Evolutionary conservation across 2,888 invertebrate species (phyloP).

Genomic region (Coenonympha arcania): DNA sequence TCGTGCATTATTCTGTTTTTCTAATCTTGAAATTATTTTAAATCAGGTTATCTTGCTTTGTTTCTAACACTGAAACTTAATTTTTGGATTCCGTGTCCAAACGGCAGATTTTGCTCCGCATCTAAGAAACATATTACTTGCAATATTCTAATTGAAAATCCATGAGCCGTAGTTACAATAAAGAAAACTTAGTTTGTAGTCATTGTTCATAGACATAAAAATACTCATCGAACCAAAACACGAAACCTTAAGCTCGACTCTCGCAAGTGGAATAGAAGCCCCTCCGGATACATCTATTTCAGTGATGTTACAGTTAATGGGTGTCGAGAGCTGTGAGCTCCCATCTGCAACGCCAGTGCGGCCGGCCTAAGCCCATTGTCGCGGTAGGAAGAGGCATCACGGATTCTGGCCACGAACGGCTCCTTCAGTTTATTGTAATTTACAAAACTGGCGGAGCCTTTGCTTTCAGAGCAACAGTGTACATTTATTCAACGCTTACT

Average conservation of each 20-base stretch:
- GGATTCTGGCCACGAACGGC: constrained; percentile 63
- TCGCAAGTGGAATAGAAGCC: not conserved
- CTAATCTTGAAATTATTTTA: no score
- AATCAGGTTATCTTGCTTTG: no score
- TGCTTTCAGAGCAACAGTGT: constrained; percentile 54
- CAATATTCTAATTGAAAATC: no score
- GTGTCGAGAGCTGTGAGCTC: constrained; percentile 43
- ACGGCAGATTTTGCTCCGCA: no score
- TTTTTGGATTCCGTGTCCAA: no score
- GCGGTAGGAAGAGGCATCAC: constrained; percentile 48
- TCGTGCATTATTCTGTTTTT: no score
- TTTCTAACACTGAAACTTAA: no score
- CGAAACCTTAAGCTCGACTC: not conserved
- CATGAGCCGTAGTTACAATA: no score
- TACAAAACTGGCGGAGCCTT: constrained; percentile 68
- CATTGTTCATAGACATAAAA: not conserved
- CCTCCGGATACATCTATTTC: constrained; percentile 28
- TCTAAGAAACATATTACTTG: no score
- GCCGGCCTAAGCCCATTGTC: constrained; percentile 60
- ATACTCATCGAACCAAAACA: not conserved
- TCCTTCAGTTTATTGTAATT: constrained; percentile 70
- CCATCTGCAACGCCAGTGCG: constrained; percentile 46
- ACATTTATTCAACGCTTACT: constrained; percentile 52
- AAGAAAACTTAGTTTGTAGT: not conserved
- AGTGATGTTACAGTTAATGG: constrained; percentile 50